Evolutionary conservation across 2,888 invertebrate genomes (phyloP).

Genomic region (Drosophila borborema): DNA sequence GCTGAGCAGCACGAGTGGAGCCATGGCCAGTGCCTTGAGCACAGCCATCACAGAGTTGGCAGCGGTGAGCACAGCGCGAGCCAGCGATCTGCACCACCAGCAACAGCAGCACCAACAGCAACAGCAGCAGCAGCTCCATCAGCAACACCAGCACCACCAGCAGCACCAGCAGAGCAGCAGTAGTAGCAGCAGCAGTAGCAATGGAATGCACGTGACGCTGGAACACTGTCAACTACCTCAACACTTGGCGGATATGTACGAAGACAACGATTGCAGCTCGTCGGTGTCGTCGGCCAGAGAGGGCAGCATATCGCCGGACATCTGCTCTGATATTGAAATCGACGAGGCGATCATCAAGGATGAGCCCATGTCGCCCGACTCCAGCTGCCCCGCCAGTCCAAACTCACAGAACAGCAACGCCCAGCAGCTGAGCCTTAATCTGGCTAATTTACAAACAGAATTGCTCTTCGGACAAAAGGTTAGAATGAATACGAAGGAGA

Average conservation of each 20-base stretch:
- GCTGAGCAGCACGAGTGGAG: conserved; percentile 59
- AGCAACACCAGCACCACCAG: neutral
- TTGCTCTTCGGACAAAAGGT: conserved; percentile 89
- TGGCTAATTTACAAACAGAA: conserved; percentile 86
- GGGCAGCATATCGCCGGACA: conserved; percentile 81
- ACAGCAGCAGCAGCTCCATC: neutral
- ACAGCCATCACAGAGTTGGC: conserved; percentile 58
- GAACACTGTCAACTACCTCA: conserved; percentile 81
- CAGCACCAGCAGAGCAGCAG: conserved; percentile 12
- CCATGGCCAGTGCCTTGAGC: conserved; percentile 55
- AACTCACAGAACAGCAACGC: conserved; percentile 72
- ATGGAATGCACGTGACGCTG: conserved; percentile 46
- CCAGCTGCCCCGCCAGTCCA: conserved; percentile 90
- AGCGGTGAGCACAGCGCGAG: conserved; percentile 39
- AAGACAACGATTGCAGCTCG: conserved; percentile 72
- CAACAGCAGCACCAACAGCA: neutral
- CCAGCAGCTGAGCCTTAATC: conserved; percentile 77
- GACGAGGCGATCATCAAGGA: conserved; percentile 88
- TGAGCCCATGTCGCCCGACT: conserved; percentile 91
- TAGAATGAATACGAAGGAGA: conserved; percentile 55
- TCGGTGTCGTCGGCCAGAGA: conserved; percentile 74
- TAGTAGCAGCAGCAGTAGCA: conserved; percentile 22
- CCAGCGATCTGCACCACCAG: conserved; percentile 29
- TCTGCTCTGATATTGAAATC: conserved; percentile 84
- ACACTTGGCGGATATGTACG: conserved; percentile 69